These are phyloP conservation scores for Pipistrellus pipistrellus DNA, from an alignment of 2,797 vertebrate genomes.

Conservation along the genomic window DNA sequence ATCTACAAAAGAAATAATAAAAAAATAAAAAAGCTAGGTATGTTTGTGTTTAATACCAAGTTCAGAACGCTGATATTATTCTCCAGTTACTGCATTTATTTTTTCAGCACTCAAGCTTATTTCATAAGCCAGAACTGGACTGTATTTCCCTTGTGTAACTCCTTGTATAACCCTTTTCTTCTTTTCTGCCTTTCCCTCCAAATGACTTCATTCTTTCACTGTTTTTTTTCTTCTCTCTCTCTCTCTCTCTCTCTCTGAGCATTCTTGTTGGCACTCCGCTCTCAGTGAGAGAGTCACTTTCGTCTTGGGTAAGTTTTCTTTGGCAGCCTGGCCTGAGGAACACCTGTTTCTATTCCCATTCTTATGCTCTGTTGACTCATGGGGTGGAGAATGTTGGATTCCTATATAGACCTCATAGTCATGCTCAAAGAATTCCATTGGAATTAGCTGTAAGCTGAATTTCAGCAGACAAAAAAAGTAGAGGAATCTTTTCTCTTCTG, in stretches of 20 bases:
- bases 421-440: constrained; percentile 24
- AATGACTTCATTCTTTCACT: constrained; percentile 63
- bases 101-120: constrained; percentile 51
- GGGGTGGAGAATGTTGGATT: constrained; percentile 20
- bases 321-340: constrained; percentile 26
- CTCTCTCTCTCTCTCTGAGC: constrained; percentile 2
- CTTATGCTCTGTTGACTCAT: neutral
- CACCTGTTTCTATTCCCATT: constrained; percentile 21
- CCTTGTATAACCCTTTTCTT: constrained; percentile 27
- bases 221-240: neutral
- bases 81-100: constrained; percentile 27
- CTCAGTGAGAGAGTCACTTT: constrained; percentile 57
- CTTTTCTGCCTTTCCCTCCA: constrained; percentile 53
- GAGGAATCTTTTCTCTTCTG: constrained; percentile 26
- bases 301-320: constrained; percentile 54
- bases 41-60: constrained; percentile 1
- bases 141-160: constrained; percentile 54
- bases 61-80: constrained; percentile 43
- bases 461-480: constrained; percentile 46
- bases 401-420: neutral
- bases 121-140: constrained; percentile 50
- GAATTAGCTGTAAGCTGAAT: constrained; percentile 31
- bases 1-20: neutral
- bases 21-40: constrained; percentile 50
- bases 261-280: constrained; percentile 40